Evolutionary conservation across 1,140 invertebrate species (phyloP).

Genomic region (Drosophila biarmipes): DNA sequence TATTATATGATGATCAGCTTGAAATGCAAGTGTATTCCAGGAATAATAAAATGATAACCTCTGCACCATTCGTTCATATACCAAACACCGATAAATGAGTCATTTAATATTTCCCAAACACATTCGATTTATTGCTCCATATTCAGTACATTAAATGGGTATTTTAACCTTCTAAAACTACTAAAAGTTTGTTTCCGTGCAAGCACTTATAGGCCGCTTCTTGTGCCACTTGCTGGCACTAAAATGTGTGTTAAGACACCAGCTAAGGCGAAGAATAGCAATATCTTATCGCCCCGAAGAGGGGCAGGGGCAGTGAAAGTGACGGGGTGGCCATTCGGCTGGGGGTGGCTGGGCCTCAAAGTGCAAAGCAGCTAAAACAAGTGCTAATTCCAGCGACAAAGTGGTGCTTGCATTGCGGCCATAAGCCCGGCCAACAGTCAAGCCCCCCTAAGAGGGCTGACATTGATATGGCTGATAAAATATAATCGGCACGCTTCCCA

Average conservation of each 20-base stretch:
- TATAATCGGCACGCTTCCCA: slow-evolving; percentile 30
- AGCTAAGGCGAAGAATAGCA: slow-evolving; percentile 20
- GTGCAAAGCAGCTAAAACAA: slow-evolving; percentile 41
- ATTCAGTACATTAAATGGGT: too few relatives aligned
- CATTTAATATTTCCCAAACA: too few relatives aligned
- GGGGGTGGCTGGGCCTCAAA: slow-evolving; percentile 6
- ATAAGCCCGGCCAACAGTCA: slow-evolving; percentile 28
- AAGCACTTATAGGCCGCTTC: background rate
- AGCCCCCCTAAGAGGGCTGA: slow-evolving; percentile 18
- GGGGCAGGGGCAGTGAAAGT: slow-evolving; percentile 16
- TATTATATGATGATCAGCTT: too few relatives aligned
- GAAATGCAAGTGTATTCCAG: too few relatives aligned
- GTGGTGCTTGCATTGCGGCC: background rate
- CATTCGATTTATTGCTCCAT: too few relatives aligned
- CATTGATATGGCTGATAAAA: slow-evolving; percentile 9
- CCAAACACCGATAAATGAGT: too few relatives aligned
- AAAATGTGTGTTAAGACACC: slow-evolving; percentile 27
- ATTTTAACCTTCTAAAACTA: background rate
- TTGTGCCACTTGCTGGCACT: background rate
- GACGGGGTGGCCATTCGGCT: background rate
- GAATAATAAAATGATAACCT: too few relatives aligned
- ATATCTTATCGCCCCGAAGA: slow-evolving; percentile 23
- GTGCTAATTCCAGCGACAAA: slow-evolving; percentile 43
- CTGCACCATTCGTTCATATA: too few relatives aligned
- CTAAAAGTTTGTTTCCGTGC: background rate